Evolutionary conservation across 1,140 invertebrate genomes (phyloP).

Genomic region (Adoxophyes honmai): DNA sequence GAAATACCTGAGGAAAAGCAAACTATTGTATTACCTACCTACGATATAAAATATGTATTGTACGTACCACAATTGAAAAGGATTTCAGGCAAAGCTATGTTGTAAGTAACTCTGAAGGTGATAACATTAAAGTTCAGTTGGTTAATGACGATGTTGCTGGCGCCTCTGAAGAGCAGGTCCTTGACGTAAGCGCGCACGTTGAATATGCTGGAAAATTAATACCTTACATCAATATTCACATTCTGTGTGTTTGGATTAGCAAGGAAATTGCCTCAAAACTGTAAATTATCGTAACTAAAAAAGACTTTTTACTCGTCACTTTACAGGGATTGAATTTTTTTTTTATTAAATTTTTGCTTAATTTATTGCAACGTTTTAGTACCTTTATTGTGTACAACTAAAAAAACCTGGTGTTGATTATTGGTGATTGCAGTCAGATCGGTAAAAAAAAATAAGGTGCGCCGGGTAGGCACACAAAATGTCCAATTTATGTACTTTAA

Average conservation of each 20-base stretch:
- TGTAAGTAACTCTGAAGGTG: constrained; percentile 31
- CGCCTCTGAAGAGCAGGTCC: constrained; percentile 29
- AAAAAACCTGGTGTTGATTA: too few relatives aligned
- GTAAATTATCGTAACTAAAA: too few relatives aligned
- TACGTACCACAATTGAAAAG: constrained; percentile 34
- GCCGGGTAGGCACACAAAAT: too few relatives aligned
- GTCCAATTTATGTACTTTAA: too few relatives aligned
- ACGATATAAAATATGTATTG: not conserved
- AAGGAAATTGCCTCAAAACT: too few relatives aligned
- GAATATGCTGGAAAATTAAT: constrained; percentile 32
- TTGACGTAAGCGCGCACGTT: constrained; percentile 21
- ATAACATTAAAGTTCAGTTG: constrained; percentile 30
- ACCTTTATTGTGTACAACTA: too few relatives aligned
- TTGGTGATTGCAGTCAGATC: too few relatives aligned
- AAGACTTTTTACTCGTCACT: too few relatives aligned
- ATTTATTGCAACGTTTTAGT: too few relatives aligned
- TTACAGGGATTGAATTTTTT: too few relatives aligned
- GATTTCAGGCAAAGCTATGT: constrained; percentile 38
- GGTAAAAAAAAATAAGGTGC: too few relatives aligned
- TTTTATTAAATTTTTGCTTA: too few relatives aligned
- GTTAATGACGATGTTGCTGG: constrained; percentile 45
- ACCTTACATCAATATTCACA: not conserved
- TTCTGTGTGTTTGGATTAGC: not conserved
- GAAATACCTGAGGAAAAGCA: not conserved
- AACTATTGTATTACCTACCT: not conserved